Percentiles rank a stretch among this genome's conserved stretches.
Conservation (phyloP, 2,113 vertebrate species). For the Takifugu bimaculatus region DNA sequence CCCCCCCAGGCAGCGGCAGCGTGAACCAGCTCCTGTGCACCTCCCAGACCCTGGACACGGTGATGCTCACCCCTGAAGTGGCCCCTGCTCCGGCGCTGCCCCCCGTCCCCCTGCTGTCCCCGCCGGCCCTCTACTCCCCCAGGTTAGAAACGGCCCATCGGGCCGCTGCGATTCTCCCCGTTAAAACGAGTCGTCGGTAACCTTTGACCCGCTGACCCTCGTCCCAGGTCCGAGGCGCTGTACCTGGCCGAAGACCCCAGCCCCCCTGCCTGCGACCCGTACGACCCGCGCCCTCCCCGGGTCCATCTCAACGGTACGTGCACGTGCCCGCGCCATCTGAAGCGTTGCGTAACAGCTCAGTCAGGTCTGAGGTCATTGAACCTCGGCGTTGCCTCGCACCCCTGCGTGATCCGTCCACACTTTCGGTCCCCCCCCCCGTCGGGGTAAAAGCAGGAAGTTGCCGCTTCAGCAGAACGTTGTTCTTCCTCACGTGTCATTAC, state of each 20-base stretch:
- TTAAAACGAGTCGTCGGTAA: too few species aligned
- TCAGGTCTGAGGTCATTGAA: not conserved
- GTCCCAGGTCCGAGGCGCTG: conserved; percentile 67
- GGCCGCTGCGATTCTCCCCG: too few species aligned
- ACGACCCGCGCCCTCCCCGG: conserved; percentile 53
- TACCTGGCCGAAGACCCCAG: conserved; percentile 67
- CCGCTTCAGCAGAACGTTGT: conserved; percentile 28
- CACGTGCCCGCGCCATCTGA: too few species aligned
- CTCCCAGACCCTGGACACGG: conserved; percentile 78
- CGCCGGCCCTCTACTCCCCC: conserved; percentile 68
- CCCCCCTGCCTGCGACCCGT: conserved; percentile 46
- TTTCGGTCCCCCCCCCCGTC: not conserved
- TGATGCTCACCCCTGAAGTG: conserved; percentile 73
- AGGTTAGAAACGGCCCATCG: conserved; percentile 51
- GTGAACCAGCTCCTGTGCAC: conserved; percentile 73
- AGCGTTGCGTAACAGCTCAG: too few species aligned
- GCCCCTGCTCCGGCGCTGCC: conserved; percentile 43
- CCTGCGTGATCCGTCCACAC: not conserved
- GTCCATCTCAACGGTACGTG: conserved; percentile 64
- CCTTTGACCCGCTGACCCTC: not conserved
- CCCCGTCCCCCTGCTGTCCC: conserved; percentile 39
- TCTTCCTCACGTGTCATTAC: conserved; percentile 1
- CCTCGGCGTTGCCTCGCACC: not conserved
- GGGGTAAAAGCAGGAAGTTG: not conserved
- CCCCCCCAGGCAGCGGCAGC: conserved; percentile 46